Base-by-base conservation (phyloP, 2,113 vertebrate genomes). In the Empidonax alnorum region DNA sequence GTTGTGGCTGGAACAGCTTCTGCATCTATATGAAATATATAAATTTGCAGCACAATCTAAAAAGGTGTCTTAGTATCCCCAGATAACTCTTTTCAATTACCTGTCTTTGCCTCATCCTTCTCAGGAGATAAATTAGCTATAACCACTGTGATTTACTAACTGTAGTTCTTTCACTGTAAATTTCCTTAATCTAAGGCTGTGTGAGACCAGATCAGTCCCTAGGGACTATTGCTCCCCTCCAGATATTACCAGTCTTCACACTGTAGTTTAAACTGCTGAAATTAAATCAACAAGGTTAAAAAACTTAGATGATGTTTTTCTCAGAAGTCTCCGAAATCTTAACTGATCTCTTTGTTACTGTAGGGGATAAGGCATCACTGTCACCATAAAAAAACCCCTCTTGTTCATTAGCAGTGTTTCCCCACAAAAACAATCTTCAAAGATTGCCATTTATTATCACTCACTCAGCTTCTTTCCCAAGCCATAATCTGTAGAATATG, bases 271-370 rank as follows among this genome's bases (percentile, higher is more conserved):
- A 73, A 81, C 41, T 28, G 37, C 13, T 68, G 15, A 78, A 81
- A 41, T 84, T 89, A 65, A 78, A 84, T 69, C 44, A 81, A 41
- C n/a, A 61, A 56, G 19, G 59, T 79, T 89, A 77, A 84, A 89
- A 58, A 44, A 21, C 39, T 35, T 71, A 41, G 47, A 37, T 62
- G 1, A 56, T 63, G 37, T 46, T 93, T 77, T 73, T 66, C 67
- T 77, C 39, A 73, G 35, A 56, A 52, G 37, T 63, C 72, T 80
- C 41, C 12, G 14, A 56, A 72, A 22, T 62, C 31, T 69, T 83
- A 42, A 67, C 61, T 31, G 59, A 24, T 55, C 18, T 79, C 27
- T 63, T 85, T 76, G 23, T 87, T 90, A 28, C 27, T 84, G 0
- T 19, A 55, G 20, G 19, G 10, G 59, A 24, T 69, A 84, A 80